Conservation (phyloP, 1,140 invertebrate species). For the Drosophila pruinosa region DNA sequence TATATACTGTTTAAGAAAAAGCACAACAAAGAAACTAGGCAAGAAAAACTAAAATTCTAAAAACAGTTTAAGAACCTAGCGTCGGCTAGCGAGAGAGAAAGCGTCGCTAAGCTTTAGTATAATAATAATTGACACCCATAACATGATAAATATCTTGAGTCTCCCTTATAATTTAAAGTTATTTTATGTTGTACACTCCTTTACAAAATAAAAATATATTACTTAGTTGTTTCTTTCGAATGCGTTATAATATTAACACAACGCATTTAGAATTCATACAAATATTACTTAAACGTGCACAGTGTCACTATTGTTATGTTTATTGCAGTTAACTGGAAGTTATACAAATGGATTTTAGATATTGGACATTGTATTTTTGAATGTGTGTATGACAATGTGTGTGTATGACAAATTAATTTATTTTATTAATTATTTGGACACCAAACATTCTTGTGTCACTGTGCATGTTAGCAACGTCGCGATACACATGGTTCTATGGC, state of each 20-base stretch:
- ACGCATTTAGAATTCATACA: neutral
- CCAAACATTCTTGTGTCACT: slow-evolving; percentile 8
- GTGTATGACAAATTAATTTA: no score
- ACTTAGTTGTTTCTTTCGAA: neutral
- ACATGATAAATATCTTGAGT: neutral
- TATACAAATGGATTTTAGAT: no score
- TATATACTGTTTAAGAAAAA: neutral
- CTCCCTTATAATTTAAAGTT: neutral
- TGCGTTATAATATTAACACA: neutral
- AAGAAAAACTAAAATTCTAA: slow-evolving; percentile 61
- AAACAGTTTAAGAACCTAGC: slow-evolving; percentile 48
- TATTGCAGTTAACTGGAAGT: no score
- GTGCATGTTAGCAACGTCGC: no score
- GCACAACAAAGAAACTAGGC: slow-evolving; percentile 25
- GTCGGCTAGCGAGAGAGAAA: slow-evolving; percentile 2
- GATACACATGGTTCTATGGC: no score
- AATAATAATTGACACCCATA: neutral
- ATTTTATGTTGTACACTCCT: neutral
- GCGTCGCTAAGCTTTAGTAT: neutral
- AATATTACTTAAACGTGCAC: neutral
- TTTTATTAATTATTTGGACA: no score
- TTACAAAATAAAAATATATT: neutral
- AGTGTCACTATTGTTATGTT: no score
- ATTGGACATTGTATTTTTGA: no score
- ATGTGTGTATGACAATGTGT: neutral